phyloP scores from a whole-genome alignment of 2,113 vertebrate species.

The Neofelis nebulosa region DNA sequence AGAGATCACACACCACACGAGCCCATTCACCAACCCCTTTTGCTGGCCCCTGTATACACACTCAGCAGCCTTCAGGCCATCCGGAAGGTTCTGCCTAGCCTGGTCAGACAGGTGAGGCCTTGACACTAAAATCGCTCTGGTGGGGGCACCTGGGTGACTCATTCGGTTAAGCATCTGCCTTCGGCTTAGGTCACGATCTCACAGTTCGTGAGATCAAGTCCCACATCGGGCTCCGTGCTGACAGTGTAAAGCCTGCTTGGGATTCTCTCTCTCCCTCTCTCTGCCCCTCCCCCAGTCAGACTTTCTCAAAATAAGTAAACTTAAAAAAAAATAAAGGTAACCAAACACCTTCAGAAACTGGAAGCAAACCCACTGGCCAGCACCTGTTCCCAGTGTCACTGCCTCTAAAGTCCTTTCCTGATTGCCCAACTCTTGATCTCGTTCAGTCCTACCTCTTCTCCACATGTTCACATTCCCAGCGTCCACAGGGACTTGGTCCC shows the following conservation, averaged over 20 bases:
- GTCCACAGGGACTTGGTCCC: neutral
- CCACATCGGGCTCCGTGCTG: no score
- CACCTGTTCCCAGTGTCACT: neutral
- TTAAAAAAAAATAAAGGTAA: neutral
- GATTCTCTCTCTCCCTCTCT: no score
- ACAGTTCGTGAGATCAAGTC: no score
- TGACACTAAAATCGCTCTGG: neutral
- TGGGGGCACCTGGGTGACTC: no score
- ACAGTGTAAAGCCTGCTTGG: no score
- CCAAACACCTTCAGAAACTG: neutral
- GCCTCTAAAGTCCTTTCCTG: neutral
- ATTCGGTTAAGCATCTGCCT: no score
- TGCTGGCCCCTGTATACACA: neutral
- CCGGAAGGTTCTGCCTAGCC: neutral
- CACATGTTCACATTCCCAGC: neutral
- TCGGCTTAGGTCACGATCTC: no score
- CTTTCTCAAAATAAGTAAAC: no score
- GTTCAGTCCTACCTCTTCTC: neutral
- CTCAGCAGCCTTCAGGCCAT: neutral
- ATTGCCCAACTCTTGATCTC: neutral
- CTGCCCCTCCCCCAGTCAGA: no score
- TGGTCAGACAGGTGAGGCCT: neutral
- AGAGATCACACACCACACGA: neutral
- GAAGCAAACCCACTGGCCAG: neutral
- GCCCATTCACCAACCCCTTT: neutral